These are phyloP conservation scores for Lutraria rhynchaena DNA, from an alignment of 1,140 invertebrate species.

Conservation along the genomic window DNA sequence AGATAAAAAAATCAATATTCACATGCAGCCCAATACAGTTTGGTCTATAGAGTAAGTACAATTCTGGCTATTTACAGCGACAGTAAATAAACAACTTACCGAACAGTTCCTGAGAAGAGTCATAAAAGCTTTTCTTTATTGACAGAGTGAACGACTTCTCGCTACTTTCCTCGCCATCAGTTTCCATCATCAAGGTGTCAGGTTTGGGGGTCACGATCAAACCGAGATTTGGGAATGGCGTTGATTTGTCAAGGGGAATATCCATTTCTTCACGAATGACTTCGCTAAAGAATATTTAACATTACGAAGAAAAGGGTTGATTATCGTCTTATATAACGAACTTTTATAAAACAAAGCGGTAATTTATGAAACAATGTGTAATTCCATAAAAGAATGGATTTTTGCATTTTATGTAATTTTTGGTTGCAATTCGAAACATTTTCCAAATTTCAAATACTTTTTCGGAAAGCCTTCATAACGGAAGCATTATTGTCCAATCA, in stretches of 20 bases:
- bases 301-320: neutral
- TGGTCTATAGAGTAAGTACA: too few relatives aligned
- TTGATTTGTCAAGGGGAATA: constrained; percentile 4
- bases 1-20: too few relatives aligned
- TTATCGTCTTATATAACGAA: neutral
- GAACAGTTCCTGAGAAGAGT: neutral
- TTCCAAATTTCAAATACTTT: too few relatives aligned
- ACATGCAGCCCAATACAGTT: too few relatives aligned
- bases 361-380: neutral
- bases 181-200: neutral
- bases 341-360: neutral
- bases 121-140: neutral
- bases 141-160: constrained; percentile 2
- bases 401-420: too few relatives aligned
- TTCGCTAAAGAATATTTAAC: neutral
- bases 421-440: too few relatives aligned
- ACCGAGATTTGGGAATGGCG: constrained; percentile 33
- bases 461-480: too few relatives aligned
- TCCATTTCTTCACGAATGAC: constrained; percentile 19
- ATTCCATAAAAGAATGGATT: too few relatives aligned
- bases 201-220: neutral
- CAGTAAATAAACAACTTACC: too few relatives aligned
- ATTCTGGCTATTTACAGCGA: too few relatives aligned
- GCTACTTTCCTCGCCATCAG: neutral
- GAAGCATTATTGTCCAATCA: too few relatives aligned